Conservation (phyloP, 1,140 invertebrate genomes). For the Drosophila varians region DNA sequence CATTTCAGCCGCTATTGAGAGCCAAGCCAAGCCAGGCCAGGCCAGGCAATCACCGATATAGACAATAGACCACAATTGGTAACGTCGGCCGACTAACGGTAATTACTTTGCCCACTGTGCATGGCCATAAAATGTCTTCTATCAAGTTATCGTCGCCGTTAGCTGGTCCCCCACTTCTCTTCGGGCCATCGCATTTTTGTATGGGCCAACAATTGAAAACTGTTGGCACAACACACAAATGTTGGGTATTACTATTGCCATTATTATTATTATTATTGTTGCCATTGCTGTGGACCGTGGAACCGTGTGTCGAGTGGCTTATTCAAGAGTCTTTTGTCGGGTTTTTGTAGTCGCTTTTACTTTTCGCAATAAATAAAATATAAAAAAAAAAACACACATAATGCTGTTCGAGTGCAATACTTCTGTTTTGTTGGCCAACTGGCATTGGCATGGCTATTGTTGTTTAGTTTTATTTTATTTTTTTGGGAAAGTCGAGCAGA, state of each 20-base stretch:
- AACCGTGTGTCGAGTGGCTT: slow-evolving; percentile 31
- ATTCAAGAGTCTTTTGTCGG: slow-evolving; percentile 39
- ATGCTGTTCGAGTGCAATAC: slow-evolving; percentile 5
- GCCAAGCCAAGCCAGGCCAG: too few species aligned
- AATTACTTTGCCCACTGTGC: slow-evolving; percentile 56
- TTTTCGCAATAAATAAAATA: slow-evolving; percentile 45
- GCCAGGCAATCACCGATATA: slow-evolving; percentile 35
- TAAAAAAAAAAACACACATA: slow-evolving; percentile 5
- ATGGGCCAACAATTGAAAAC: slow-evolving; percentile 53
- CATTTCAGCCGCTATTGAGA: background rate
- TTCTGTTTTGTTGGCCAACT: slow-evolving; percentile 11
- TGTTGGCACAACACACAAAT: slow-evolving; percentile 52
- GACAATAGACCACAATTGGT: slow-evolving; percentile 47
- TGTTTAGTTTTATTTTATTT: slow-evolving; percentile 1
- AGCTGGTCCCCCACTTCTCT: background rate
- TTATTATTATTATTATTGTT: slow-evolving; percentile 36
- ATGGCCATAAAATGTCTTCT: slow-evolving; percentile 54
- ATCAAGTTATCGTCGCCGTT: slow-evolving; percentile 28
- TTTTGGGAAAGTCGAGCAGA: slow-evolving; percentile 38
- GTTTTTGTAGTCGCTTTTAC: slow-evolving; percentile 45
- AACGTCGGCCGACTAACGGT: slow-evolving; percentile 21
- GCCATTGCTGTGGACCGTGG: slow-evolving; percentile 8
- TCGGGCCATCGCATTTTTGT: slow-evolving; percentile 6
- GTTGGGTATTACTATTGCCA: slow-evolving; percentile 31
- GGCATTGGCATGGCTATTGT: background rate